Conservation (phyloP, 1,140 invertebrate genomes). For the Papilio polyxenes region DNA sequence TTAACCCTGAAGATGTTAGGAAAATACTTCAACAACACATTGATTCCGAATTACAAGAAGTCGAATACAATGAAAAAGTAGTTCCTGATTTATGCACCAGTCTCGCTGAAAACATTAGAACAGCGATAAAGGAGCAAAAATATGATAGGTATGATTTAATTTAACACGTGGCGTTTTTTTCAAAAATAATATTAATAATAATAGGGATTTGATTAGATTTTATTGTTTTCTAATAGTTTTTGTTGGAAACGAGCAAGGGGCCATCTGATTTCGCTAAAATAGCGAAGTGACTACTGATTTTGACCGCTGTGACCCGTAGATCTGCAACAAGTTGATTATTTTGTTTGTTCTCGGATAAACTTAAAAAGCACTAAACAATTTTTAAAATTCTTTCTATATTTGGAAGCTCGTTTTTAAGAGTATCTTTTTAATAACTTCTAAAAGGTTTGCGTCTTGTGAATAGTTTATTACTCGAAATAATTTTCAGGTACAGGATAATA, state of each 20-base stretch:
- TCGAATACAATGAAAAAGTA: conserved; percentile 74
- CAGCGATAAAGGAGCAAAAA: conserved; percentile 74
- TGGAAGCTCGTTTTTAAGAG: too few species aligned
- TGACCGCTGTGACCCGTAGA: not conserved
- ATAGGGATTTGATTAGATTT: too few species aligned
- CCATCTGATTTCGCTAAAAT: too few species aligned
- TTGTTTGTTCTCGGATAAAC: not conserved
- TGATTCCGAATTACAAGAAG: conserved; percentile 69
- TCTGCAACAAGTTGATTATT: not conserved
- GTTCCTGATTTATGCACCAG: conserved; percentile 69
- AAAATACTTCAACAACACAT: conserved; percentile 68
- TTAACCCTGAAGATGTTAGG: conserved; percentile 67
- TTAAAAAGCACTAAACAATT: not conserved
- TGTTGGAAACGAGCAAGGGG: too few species aligned
- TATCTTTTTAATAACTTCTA: too few species aligned
- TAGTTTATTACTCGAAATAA: not conserved
- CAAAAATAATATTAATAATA: too few species aligned
- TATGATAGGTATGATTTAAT: conserved; percentile 70
- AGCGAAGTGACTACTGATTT: not conserved
- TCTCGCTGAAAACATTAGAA: conserved; percentile 68
- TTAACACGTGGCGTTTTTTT: not conserved
- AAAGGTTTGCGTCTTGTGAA: not conserved
- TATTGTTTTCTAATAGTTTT: too few species aligned
- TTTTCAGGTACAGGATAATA: conserved; percentile 82
- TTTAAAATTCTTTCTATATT: not conserved